phyloP scores from a whole-genome alignment of 2,797 vertebrate species.

The Sorex maritimensis region DNA sequence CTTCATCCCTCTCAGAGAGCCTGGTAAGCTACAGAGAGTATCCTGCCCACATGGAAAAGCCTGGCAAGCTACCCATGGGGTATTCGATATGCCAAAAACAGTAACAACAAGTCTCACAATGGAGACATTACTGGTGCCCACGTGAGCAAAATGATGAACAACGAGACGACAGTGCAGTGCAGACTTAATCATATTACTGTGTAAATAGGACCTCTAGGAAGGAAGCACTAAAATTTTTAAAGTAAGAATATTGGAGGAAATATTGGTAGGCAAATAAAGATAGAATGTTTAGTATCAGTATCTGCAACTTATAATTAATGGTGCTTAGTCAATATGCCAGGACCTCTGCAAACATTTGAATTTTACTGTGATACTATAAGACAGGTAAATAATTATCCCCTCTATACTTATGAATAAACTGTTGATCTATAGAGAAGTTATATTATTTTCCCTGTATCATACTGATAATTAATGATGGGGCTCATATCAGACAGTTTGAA shows the following conservation, averaged over 20 bases:
- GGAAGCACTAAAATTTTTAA: conserved; percentile 7
- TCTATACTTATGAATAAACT: conserved; percentile 4
- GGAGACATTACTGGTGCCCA: too few relatives aligned
- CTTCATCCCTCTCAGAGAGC: too few relatives aligned
- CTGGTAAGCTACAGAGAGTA: too few relatives aligned
- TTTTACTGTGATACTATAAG: background rate
- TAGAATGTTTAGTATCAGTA: conserved; percentile 12
- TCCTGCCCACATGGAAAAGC: too few relatives aligned
- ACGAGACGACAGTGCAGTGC: too few relatives aligned
- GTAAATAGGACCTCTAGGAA: background rate
- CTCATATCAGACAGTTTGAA: background rate
- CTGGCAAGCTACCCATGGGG: too few relatives aligned
- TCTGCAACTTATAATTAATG: conserved; percentile 19
- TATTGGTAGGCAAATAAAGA: background rate
- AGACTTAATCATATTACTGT: too few relatives aligned
- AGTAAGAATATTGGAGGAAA: background rate
- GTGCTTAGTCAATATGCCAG: background rate
- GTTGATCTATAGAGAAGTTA: background rate
- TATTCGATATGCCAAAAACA: too few relatives aligned
- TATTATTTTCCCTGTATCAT: background rate
- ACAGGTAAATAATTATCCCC: background rate
- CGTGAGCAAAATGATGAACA: too few relatives aligned
- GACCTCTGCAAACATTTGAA: background rate
- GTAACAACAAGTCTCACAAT: too few relatives aligned
- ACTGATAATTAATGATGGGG: background rate